Evolutionary conservation across 2,113 vertebrate species (phyloP).

Genomic region (Symphodus melops): DNA sequence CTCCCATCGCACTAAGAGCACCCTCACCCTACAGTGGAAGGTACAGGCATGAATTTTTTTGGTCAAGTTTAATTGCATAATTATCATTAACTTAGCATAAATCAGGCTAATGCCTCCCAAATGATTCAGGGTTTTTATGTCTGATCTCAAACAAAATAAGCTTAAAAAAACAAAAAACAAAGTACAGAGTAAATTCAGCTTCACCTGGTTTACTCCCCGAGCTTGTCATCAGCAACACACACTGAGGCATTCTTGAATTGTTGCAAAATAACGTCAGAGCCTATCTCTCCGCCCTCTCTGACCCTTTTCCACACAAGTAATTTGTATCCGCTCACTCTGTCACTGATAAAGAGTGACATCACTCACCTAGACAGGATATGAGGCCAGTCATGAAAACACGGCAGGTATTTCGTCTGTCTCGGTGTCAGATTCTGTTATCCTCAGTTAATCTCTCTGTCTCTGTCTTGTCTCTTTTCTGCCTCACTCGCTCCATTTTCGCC

Average conservation of each 20-base stretch:
- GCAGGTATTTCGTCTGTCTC: constrained; percentile 46
- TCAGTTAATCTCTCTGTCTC: constrained; percentile 44
- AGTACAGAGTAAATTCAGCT: not conserved
- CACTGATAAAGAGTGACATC: constrained; percentile 40
- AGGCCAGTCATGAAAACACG: constrained; percentile 47
- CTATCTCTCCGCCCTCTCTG: constrained; percentile 19
- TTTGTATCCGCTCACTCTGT: constrained; percentile 36
- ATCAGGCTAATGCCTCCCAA: not conserved
- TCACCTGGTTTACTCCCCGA: not conserved
- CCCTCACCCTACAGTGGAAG: constrained; percentile 97
- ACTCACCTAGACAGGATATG: constrained; percentile 46
- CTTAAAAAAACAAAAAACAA: not conserved
- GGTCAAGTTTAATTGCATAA: not conserved
- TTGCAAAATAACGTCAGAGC: not conserved
- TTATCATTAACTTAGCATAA: not conserved
- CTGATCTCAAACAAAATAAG: no score
- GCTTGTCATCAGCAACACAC: not conserved
- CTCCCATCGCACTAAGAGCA: constrained; percentile 92
- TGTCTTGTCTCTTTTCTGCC: constrained; percentile 22
- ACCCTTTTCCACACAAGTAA: constrained; percentile 18
- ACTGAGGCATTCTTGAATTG: constrained; percentile 8
- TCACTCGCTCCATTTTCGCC: constrained; percentile 15
- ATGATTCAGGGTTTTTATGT: no score
- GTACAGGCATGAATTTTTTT: constrained; percentile 69
- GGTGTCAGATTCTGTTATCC: constrained; percentile 40